Conservation (phyloP, 2,113 vertebrate genomes). For the Aptenodytes patagonicus region DNA sequence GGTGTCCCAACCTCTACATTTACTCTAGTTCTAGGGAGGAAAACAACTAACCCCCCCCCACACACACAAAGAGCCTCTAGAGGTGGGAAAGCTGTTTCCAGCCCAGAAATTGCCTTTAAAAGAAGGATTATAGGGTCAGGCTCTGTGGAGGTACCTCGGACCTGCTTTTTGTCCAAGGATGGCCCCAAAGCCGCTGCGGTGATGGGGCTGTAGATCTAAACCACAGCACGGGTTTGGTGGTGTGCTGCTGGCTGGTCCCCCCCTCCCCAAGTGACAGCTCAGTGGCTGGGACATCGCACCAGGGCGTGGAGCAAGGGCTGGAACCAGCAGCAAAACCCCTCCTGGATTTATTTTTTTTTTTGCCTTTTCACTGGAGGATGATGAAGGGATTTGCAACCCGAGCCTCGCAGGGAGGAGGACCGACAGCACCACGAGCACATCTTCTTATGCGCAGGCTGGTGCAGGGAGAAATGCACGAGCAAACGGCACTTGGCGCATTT, state of each 20-base stretch:
- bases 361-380: neutral
- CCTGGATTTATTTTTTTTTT: neutral
- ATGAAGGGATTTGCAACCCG: neutral
- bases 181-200: rapidly evolving
- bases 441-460: rapidly evolving
- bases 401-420: neutral
- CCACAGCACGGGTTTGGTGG: rapidly evolving
- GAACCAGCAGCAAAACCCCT: neutral
- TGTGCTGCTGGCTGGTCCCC: neutral
- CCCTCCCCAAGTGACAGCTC: neutral
- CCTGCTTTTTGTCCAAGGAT: neutral
- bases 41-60: neutral
- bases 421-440: rapidly evolving
- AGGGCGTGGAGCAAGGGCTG: neutral
- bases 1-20: neutral
- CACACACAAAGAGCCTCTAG: neutral
- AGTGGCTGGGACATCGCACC: neutral
- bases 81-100: neutral
- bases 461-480: neutral
- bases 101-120: neutral
- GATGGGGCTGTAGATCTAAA: neutral
- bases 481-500: rapidly evolving
- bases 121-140: neutral
- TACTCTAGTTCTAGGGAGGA: neutral
- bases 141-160: neutral